Conservation (phyloP, 2,113 vertebrate genomes). For the Heterochromis multidens region DNA sequence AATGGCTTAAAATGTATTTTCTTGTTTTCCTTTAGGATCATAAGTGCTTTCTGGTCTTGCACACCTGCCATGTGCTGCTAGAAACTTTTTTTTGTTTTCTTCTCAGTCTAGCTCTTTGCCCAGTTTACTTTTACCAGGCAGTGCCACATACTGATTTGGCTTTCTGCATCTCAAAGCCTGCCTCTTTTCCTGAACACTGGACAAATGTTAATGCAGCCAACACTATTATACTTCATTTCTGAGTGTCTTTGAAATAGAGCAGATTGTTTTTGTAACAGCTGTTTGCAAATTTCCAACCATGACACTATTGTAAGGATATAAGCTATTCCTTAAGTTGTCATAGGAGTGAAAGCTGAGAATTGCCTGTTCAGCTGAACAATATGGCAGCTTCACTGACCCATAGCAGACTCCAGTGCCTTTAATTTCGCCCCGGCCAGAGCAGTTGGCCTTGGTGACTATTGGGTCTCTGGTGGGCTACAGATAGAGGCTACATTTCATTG, state of each 20-base stretch:
- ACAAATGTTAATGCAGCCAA: conserved; percentile 70
- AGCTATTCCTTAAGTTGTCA: conserved; percentile 27
- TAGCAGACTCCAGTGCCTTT: conserved; percentile 80
- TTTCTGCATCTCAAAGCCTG: conserved; percentile 43
- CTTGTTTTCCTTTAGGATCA: conserved; percentile 64
- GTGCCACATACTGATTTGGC: conserved; percentile 56
- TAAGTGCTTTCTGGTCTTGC: conserved; percentile 77
- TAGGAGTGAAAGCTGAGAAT: conserved; percentile 15
- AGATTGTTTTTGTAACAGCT: conserved; percentile 34
- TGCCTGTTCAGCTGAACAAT: conserved; percentile 31
- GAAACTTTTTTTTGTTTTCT: conserved; percentile 18
- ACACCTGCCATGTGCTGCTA: conserved; percentile 74
- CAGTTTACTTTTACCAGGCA: background rate
- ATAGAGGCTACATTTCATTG: conserved; percentile 44
- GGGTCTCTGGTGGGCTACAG: conserved; percentile 58
- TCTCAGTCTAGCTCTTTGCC: background rate
- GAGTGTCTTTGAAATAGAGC: conserved; percentile 18
- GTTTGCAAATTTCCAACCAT: conserved; percentile 43
- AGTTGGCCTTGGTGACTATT: conserved; percentile 46
- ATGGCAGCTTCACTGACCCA: conserved; percentile 71
- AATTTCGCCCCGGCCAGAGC: conserved; percentile 58
- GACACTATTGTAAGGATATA: background rate
- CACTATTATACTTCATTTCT: conserved; percentile 50
- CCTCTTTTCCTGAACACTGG: conserved; percentile 51
- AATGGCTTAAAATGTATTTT: conserved; percentile 54